A percentile compares a stretch with the other conserved stretches of the same genome.
These are phyloP conservation scores for Ostrea edulis DNA, from an alignment of 1,140 invertebrate species.

Conservation along the genomic window DNA sequence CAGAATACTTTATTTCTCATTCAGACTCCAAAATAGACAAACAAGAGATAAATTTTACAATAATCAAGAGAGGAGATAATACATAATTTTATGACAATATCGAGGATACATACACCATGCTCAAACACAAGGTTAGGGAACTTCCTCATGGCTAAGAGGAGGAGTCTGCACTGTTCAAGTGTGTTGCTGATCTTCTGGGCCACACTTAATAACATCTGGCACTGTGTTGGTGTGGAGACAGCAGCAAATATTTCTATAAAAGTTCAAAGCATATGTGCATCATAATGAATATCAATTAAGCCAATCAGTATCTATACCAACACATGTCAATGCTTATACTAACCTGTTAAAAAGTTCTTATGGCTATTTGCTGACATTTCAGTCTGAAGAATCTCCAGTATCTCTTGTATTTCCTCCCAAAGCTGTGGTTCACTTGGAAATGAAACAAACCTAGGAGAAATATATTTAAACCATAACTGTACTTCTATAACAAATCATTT, in stretches of 20 bases:
- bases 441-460: conserved; percentile 81
- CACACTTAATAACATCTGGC: conserved; percentile 85
- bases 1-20: too few species aligned
- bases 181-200: conserved; percentile 92
- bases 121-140: conserved; percentile 89
- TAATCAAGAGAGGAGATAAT: neutral
- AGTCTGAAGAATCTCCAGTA: conserved; percentile 87
- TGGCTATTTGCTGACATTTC: conserved; percentile 80
- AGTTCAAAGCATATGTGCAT: neutral
- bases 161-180: conserved; percentile 90
- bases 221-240: conserved; percentile 73
- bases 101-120: conserved; percentile 84
- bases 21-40: too few species aligned
- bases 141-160: conserved; percentile 88
- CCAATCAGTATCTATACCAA: neutral
- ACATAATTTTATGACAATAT: neutral
- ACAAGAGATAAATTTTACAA: neutral
- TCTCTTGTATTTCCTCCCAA: conserved; percentile 89
- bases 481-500: neutral
- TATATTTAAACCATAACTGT: neutral
- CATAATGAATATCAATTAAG: neutral
- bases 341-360: conserved; percentile 73
- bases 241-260: conserved; percentile 73
- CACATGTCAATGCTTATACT: conserved; percentile 41
- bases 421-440: conserved; percentile 85